A percentile compares a stretch with the other conserved stretches of the same genome.
These are phyloP conservation scores for Pseudochirops cupreus DNA, from an alignment of 2,797 vertebrate genomes.

Conservation along the genomic window DNA sequence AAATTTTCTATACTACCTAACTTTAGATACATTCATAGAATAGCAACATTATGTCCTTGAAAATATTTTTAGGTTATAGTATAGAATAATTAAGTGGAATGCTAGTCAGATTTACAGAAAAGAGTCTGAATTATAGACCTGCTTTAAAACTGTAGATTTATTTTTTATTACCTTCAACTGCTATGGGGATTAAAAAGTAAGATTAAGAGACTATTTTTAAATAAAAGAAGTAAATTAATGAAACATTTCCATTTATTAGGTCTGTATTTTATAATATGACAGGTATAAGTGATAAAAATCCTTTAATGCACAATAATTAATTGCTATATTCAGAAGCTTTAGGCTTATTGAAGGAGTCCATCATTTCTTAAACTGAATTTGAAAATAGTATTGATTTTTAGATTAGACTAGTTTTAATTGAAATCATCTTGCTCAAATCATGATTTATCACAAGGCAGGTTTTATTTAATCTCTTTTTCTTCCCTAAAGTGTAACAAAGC, in stretches of 20 bases:
- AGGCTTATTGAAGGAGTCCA: neutral
- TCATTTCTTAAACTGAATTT: constrained; percentile 1
- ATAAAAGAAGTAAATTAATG: constrained; percentile 2
- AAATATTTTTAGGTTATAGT: neutral
- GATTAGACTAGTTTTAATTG: constrained; percentile 6
- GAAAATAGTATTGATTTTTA: constrained; percentile 2
- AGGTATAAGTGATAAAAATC: constrained; percentile 1
- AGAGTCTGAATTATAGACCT: neutral
- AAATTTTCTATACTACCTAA: neutral
- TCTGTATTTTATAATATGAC: constrained; percentile 2
- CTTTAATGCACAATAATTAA: constrained; percentile 9
- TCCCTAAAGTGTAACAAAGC: neutral
- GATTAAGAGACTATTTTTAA: neutral
- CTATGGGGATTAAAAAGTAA: neutral
- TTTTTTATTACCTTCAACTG: neutral
- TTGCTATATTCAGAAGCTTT: neutral
- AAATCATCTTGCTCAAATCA: neutral
- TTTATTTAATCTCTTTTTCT: neutral
- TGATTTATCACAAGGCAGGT: neutral
- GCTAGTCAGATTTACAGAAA: neutral
- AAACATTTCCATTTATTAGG: neutral
- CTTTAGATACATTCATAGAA: neutral
- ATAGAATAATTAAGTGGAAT: neutral
- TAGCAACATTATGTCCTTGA: neutral
- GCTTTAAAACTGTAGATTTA: neutral